Percentiles rank a stretch among this genome's conserved stretches.
Conservation (phyloP, 2,888 invertebrate species). For the Hemistola chrysoprasaria region DNA sequence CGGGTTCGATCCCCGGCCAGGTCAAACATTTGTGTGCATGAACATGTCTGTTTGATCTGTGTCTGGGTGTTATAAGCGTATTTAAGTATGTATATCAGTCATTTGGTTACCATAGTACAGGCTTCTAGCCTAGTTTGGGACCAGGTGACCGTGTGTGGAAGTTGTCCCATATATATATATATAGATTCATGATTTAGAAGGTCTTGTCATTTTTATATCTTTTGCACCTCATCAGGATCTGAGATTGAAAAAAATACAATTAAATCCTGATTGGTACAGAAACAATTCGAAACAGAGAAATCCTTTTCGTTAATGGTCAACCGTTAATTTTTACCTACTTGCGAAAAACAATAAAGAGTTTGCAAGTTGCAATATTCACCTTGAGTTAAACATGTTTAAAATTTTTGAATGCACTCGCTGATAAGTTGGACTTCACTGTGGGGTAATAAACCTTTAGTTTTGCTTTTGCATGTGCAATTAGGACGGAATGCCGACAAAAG, state of each 20-base stretch:
- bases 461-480: constrained; percentile 74
- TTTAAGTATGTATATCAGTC: too few species aligned
- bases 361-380: constrained; percentile 27
- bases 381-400: constrained; percentile 16
- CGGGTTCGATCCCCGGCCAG: too few species aligned
- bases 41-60: too few species aligned
- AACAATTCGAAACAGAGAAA: neutral
- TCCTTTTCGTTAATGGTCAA: constrained; percentile 18
- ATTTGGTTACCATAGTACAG: too few species aligned
- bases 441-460: constrained; percentile 64
- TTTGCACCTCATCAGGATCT: too few species aligned
- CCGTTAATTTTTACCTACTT: constrained; percentile 23
- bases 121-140: too few species aligned
- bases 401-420: constrained; percentile 35
- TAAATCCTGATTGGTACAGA: neutral
- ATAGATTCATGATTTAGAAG: too few species aligned
- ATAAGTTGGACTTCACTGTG: constrained; percentile 48
- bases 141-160: too few species aligned
- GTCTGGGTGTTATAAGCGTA: too few species aligned
- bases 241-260: neutral
- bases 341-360: constrained; percentile 29
- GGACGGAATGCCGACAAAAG: constrained; percentile 63
- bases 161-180: too few species aligned
- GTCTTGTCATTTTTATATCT: neutral
- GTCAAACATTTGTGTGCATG: too few species aligned